A percentile compares a stretch with the other conserved stretches of the same genome.
phyloP scores from a whole-genome alignment of 2,113 vertebrate species.

The Solea senegalensis region DNA sequence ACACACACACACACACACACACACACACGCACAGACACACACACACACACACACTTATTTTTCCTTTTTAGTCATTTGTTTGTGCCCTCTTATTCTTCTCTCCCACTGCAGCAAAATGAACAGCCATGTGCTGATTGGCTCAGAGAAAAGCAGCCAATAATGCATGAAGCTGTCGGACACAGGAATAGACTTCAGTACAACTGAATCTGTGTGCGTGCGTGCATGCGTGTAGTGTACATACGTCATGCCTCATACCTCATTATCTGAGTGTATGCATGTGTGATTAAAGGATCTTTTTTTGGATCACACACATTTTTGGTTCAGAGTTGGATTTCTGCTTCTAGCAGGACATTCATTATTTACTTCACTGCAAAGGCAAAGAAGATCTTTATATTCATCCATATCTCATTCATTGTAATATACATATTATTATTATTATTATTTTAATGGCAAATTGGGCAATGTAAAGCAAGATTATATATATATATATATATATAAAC shows the following conservation, averaged over 20 bases:
- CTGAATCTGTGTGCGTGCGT: background rate
- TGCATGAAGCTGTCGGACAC: slow-evolving; percentile 56
- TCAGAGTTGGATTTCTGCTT: too few species aligned
- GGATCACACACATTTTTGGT: too few species aligned
- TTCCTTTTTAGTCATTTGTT: slow-evolving; percentile 35
- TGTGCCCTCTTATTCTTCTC: slow-evolving; percentile 17
- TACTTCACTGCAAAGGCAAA: too few species aligned
- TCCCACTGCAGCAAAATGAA: slow-evolving; percentile 63
- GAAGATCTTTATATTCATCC: too few species aligned
- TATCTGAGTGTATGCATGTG: background rate
- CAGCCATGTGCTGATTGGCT: slow-evolving; percentile 67
- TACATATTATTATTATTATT: too few species aligned
- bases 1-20: background rate
- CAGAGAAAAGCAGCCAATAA: slow-evolving; percentile 52
- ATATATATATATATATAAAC: too few species aligned
- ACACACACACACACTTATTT: slow-evolving; percentile 8
- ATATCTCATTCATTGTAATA: too few species aligned
- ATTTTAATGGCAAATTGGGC: too few species aligned
- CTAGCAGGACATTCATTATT: too few species aligned
- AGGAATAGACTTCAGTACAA: slow-evolving; percentile 34
- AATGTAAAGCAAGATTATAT: too few species aligned
- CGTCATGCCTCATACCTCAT: too few species aligned
- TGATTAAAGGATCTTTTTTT: background rate
- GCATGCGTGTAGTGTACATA: background rate
- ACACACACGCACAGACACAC: too few species aligned